Base-by-base conservation (phyloP, 1,140 invertebrate species). In the Asobara japonica region DNA sequence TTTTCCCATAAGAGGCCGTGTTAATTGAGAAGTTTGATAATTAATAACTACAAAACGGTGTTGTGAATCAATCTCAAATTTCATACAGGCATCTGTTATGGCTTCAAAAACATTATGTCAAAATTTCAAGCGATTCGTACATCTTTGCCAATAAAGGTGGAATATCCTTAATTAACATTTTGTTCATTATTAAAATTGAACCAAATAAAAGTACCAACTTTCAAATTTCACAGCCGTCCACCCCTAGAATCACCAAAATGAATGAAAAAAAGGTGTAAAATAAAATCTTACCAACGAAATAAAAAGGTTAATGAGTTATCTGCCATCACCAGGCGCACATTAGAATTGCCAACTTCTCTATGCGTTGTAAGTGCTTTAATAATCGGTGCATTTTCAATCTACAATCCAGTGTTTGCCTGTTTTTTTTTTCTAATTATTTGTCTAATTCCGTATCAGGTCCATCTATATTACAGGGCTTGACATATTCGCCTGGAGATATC, bases 301-400 rank as follows among this genome's bases (percentile, higher is more conserved):
- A 83, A 83, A 80, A 67, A 68, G 75, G 82, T 86, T 86, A 87
- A 84, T 79, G 76, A 82, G 80, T 85, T 85, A 86, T 85, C 83
- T 79, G 79, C 81, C 83, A 75, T 82, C 83, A 84, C 80, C 83
- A 79, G 77, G 73, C 29, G 29, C 61, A 30, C 61, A 33, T 33
- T 36, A 20, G 65, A n/a, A 48, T 67, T 29, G 22, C 38, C 31
- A 67, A 74, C 62, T 56, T 74, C 64, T 31, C 62, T 67, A 41
- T 31, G 64, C 41, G 29, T 30, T 67, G 36, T 65, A 41, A 66
- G 18, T 27, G 3, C 30, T 31, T 62, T 68, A 11, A 62, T 48
- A 45, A 70, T 65, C 29, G 7, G 16, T 36, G 30, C 30, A 18
- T 51, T 48, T 65, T 33, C 18, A 33, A 69, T 33, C 27, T 56